Base-by-base conservation (phyloP, 2,888 invertebrate genomes). In the Urechis unicinctus region DNA sequence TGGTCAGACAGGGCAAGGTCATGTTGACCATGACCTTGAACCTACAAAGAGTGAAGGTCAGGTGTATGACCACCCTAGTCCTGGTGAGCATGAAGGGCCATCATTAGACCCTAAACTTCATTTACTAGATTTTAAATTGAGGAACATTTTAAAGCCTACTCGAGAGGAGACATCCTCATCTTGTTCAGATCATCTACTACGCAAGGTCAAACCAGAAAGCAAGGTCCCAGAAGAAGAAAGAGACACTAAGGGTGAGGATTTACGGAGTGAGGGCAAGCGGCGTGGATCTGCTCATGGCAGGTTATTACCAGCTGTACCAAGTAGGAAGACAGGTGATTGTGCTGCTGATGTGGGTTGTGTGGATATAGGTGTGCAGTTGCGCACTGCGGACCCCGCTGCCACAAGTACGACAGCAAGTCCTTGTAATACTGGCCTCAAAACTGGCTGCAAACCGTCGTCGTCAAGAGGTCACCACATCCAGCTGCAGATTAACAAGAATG, bases 101-200 rank as follows among this genome's bases (percentile, higher is more conserved):
- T 29, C 30, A 9, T 49, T 58, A 1, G 61, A 61, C 42, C 57
- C 60, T 2, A 58, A 60, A 44, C 52, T 61, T 5, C 61, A 61
- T 42, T 56, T 65, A 21, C 54, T 70, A 9, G 69, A 68, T 46
- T 61, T 56, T 46, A 65, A 67, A 30, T 55, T 69, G 25, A 53
- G 64, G 30, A 61, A 64, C 53, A 66, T 70, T 29, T 61, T 70
- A 21, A 68, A 68, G 46, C 52, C 62, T 1, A 51, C 50, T 24
- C 49, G 59, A 9, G 60, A 63, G 43, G 61, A 63, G 17, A 46
- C 57, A 13, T 42, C 28, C 22, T 41, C 50, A 21, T 46, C 47
- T 3, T 49, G 52, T 2, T 51, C 51, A 1, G 41, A 31, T 13
- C 4, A 17, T 43, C 9, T 9, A 4, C 22, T 47, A 29, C 9